Base-by-base conservation (phyloP, 2,888 invertebrate species). In the Acanthoscelides obtectus region DNA sequence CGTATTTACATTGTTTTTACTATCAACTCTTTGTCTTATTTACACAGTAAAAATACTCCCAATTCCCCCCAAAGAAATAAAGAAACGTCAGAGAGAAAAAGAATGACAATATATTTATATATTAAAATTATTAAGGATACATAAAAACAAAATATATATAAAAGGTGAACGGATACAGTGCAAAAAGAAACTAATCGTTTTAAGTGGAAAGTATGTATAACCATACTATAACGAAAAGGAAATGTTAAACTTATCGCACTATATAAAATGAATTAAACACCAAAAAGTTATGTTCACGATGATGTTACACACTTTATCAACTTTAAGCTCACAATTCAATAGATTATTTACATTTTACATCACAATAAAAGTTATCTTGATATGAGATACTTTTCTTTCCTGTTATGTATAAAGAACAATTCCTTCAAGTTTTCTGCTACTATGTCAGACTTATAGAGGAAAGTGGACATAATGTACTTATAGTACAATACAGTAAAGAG, bases 41-140 rank as follows among this genome's bases (percentile, higher is more conserved):
- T 79, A 78, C 77, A 78, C 70, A 72, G 75, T 77, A 77, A 75
- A 77, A 74, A 78, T 19, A 76, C 75, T 67, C 25, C 73, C 75
- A 70, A 27, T 69, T 72, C 71, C 72, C 73, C 72, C 71, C 72
- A 71, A 74, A 75, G 76, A 72, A 74, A 73, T 71, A 66, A 73
- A 73, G 71, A 67, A 72, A 45, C 72, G 65, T 75, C 75, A 79
- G 79, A 81, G 77, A 78, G 73, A 80, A 79, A 77, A 75, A 77
- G 75, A 80, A 80, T 80, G 83, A 81, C 81, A 83, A 83, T 85
- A 84, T 85, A 83, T 84, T 82, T 84, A 81, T 45, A 45, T 82
- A 82, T 81, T 82, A 83, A 83, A 82, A 82, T 78, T 80, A 80
- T 82, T 79, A 81, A 80, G 81, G 81, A 79, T 83, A 83, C 83